Base-by-base conservation (phyloP, 2,113 vertebrate genomes). In the Psammodynastes pulverulentus region DNA sequence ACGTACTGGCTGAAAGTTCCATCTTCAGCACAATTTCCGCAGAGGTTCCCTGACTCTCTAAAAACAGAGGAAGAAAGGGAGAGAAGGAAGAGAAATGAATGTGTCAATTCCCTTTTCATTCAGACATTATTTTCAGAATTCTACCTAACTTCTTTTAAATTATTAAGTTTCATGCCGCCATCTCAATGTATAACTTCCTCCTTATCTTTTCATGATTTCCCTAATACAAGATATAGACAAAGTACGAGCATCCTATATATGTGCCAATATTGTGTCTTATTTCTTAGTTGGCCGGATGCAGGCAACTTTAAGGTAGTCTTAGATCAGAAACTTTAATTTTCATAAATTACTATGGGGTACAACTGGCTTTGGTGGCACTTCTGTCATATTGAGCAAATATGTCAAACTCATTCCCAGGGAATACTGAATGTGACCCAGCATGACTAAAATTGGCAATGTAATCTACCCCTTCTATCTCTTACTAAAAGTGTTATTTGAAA, bases 1-100 rank as follows among this genome's bases (percentile, higher is more conserved):
- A 98, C 99, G 0, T 98, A 99, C 94, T 99, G 99, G 89, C 95
- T 98, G 92, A 99, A 98, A 0, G 97, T 97, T 13, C 99, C 98
- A 0, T 99, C 98, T 93, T 97, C 98, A 1, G 98, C 97, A 94
- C 99, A 99, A 94, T 97, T 84, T 1, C 97, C 97, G 34, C 99
- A 99, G 90, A 96, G 91, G 0, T 94, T 96, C 48, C 96, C 97
- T 0, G 95, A 96, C 52, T 97, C 95, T 96, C 98, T 98, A 96
- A 89, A n/a, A 15, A 39, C 87, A 67, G 19, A 93, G 49, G 51
- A 92, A 62, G 9, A 34, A 19, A 39, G 17, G 5, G 43, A 51
- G 43, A 87, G 26, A 79, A 52, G 15, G 58, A 87, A 34, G 19
- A 48, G 29, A 23, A 43, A 90, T 34, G 34, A 26, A 4, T 13